phyloP scores from a whole-genome alignment of 2,797 vertebrate genomes.

The Enteromius anoplus region DNA sequence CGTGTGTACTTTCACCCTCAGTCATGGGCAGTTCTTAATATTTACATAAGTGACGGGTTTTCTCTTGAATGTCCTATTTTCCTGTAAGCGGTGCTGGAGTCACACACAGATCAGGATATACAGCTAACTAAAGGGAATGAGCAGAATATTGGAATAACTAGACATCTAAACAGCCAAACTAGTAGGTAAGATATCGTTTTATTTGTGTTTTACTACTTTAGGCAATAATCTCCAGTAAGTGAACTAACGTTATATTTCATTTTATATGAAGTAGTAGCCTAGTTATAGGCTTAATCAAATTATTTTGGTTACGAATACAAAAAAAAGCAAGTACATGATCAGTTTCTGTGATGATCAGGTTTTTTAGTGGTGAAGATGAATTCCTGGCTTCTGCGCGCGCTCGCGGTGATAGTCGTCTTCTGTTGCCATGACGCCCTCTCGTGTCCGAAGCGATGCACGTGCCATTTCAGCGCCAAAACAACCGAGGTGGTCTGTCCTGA shows the following conservation, averaged over 20 bases:
- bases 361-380: constrained; percentile 63
- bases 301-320: neutral
- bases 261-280: neutral
- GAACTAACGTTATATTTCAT: neutral
- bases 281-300: no score
- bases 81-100: constrained; percentile 43
- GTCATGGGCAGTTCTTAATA: constrained; percentile 23
- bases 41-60: constrained; percentile 49
- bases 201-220: neutral
- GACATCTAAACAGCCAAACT: neutral
- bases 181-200: constrained; percentile 30
- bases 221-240: neutral
- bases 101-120: constrained; percentile 5
- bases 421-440: constrained; percentile 56
- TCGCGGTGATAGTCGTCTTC: constrained; percentile 60
- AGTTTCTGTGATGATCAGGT: no score
- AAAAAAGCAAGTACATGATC: neutral
- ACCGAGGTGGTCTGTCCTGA: constrained; percentile 62
- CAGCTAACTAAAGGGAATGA: constrained; percentile 1
- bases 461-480: constrained; percentile 56
- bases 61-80: constrained; percentile 35
- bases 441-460: constrained; percentile 63
- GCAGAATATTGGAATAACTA: neutral
- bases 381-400: constrained; percentile 45
- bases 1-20: constrained; percentile 2